Base-by-base conservation (phyloP, 1,140 invertebrate species). In the Chionoecetes opilio region DNA sequence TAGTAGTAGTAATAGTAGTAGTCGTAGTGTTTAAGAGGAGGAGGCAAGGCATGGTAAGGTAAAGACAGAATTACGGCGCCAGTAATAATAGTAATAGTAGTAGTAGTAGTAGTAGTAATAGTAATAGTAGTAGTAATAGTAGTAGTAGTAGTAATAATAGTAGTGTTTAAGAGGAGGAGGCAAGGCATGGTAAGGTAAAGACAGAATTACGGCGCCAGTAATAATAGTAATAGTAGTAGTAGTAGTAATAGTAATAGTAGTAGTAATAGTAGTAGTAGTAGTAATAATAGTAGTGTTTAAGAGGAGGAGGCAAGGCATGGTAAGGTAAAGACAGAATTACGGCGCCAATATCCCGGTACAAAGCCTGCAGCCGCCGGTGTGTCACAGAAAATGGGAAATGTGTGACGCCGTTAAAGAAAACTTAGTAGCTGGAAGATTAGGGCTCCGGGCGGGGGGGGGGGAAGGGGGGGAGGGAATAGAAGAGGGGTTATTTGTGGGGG, bases 351-450 rank as follows among this genome's bases (percentile, higher is more conserved):
- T 75, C 63, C 63, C 21, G 46, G 6, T 75, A 21, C 53, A 63
- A 63, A 63, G 21, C 53, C 26, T 26, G 8, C 8, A 21, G 8
- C 53, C 5, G 53, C 21, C 63, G 21, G 21, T 75, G 63, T 75
- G 63, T 75, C 63, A 63, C 53, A 75, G 63, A 75, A 75, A 75
- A 75, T 75, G 63, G 63, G 63, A 21, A 75, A 75, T 75, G 63
- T 75, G 63, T n/a, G 21, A 75, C 63, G 63, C 63, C n/a, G 5
- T 21, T 75, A 75, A 75, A n/a, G 63, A 75, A 75, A 75, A 75
- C 63, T 17, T 26, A n/a, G 63, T 26, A n/a, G 63, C 63, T 21
- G 63, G 1, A 53, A n/a, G n/a, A n/a, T n/a, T n/a, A 46, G 14
- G 41, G 41, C 5, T 8, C 63, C 26, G 21, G n/a, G 63, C 21